A percentile compares a stretch with the other conserved stretches of the same genome.
phyloP scores from a whole-genome alignment of 1,140 invertebrate genomes.

The Formica exsecta region DNA sequence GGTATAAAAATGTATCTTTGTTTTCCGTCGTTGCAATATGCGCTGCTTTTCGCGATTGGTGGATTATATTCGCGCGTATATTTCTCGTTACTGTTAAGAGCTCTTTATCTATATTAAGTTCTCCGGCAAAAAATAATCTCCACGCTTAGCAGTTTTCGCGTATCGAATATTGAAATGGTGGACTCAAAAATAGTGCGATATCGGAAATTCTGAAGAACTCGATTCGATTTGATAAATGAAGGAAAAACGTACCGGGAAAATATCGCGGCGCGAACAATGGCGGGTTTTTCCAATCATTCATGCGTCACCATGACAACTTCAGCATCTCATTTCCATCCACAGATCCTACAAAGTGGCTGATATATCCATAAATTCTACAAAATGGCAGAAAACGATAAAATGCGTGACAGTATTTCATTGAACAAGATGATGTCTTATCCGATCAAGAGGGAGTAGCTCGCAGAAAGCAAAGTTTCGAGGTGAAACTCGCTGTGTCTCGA shows the following conservation, averaged over 20 bases:
- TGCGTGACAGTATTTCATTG: not conserved
- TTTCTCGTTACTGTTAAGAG: not conserved
- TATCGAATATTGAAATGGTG: slow-evolving; percentile 18
- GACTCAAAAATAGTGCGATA: slow-evolving; percentile 6
- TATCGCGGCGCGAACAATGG: not conserved
- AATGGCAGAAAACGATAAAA: not conserved
- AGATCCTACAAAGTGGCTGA: not conserved
- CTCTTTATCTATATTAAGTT: slow-evolving; percentile 6
- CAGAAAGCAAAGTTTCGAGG: slow-evolving; percentile 53
- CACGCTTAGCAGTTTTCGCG: not conserved
- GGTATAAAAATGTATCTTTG: slow-evolving; percentile 27
- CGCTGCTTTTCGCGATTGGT: not conserved
- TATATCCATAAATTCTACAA: not conserved
- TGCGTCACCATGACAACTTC: not conserved
- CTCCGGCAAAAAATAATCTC: slow-evolving; percentile 15
- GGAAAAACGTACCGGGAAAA: not conserved
- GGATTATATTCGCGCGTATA: not conserved
- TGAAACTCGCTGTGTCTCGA: slow-evolving; percentile 45
- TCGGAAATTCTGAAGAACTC: slow-evolving; percentile 23
- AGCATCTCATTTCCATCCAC: not conserved
- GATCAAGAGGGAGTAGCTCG: slow-evolving; percentile 25
- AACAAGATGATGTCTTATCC: slow-evolving; percentile 46
- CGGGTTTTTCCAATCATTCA: not conserved
- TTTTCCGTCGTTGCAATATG: not conserved
- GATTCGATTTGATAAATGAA: slow-evolving; percentile 9